Evolutionary conservation across 2,888 invertebrate species (phyloP), one percentile per base, ranked within the genome.

Genomic region (Caenorhabditis afra): DNA sequence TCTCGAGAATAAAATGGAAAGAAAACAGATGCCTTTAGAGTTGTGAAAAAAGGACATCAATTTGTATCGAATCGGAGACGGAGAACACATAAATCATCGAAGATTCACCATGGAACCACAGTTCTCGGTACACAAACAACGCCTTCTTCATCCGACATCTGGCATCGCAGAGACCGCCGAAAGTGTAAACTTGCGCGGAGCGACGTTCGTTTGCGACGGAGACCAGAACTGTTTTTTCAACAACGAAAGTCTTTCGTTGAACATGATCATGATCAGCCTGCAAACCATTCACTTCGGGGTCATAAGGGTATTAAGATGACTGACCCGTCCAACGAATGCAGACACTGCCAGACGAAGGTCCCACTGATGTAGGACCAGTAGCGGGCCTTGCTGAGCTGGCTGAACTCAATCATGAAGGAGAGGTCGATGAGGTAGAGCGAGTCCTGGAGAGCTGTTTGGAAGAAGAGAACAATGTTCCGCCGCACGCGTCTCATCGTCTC

Each of bases 241-340:
- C 1, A 75, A n/a, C 3, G 66, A 66, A n/a, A 58, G 37, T 20
- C 50, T 20, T 14, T 74, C 67, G 49, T 75, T 61, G 62, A 75
- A 75, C 57, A 75, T 62, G 7, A 75, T 61, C 75, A 75, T 75
- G 35, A 75, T 68, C 41, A 75, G 61, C 18, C 70, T 70, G 61
- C 45, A 70, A 41, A 14, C 1, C 16, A 10, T 50, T n/a, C n/a
- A n/a, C n/a, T n/a, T n/a, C n/a, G n/a, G n/a, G n/a, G n/a, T n/a
- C n/a, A n/a, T n/a, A n/a, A n/a, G n/a, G n/a, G n/a, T n/a, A n/a
- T 7, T 12, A 57, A 41, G 8, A 16, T 39, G n/a, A 58, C 68
- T 45, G 8, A 68, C 61, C 75, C 75, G 20, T 75, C 75, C 41
- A 75, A 22, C 0, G 75, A 67, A 53, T 75, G 75, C 1, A 75